Evolutionary conservation across 2,797 vertebrate genomes (phyloP).

Genomic region (Enteromius treurensis): DNA sequence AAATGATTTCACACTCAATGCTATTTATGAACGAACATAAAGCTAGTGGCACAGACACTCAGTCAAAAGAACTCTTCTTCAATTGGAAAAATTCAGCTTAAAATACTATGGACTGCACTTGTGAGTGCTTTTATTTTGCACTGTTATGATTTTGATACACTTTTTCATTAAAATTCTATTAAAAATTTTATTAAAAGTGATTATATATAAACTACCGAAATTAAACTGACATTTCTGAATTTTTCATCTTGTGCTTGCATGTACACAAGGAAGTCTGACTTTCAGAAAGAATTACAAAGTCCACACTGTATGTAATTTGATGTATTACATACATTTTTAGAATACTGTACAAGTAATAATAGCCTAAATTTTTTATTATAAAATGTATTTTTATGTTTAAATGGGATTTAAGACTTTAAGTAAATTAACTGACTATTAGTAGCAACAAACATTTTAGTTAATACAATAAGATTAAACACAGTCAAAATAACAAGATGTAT

Average conservation of each 20-base stretch:
- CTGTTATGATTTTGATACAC: not conserved
- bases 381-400: not conserved
- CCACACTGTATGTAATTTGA: not conserved
- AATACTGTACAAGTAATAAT: not conserved
- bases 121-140: not conserved
- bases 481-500: not conserved
- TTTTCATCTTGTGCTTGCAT: not conserved
- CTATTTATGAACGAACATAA: not conserved
- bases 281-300: not conserved
- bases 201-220: not conserved
- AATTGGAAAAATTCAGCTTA: not conserved
- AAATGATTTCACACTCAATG: slow-evolving; percentile 18
- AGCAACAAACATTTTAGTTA: not conserved
- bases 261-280: not conserved
- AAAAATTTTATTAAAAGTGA: not conserved
- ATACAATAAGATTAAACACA: not conserved
- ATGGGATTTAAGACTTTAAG: not conserved
- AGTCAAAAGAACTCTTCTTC: not conserved
- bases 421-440: not conserved
- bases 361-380: not conserved
- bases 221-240: not conserved
- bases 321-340: not conserved
- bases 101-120: not conserved
- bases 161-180: not conserved
- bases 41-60: not conserved